A percentile compares a stretch with the other conserved stretches of the same genome.
Conservation (phyloP, 2,888 invertebrate genomes). For the Pristionchus maxplancki region DNA sequence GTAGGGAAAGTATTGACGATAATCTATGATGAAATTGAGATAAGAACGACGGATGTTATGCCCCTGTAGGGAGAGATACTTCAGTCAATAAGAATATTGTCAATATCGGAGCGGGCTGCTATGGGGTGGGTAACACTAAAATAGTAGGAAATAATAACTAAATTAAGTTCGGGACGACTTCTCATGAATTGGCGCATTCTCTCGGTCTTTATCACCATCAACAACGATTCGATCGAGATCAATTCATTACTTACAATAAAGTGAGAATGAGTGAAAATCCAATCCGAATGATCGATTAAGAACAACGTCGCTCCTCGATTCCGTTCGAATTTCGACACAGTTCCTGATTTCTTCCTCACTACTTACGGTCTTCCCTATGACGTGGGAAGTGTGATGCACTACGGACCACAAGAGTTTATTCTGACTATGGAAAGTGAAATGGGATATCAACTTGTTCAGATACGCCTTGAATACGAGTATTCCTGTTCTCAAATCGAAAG, state of each 20-base stretch:
- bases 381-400: conserved; percentile 41
- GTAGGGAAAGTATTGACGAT: not conserved
- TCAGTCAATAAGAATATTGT: not conserved
- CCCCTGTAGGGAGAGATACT: conserved; percentile 15
- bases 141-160: no score
- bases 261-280: not conserved
- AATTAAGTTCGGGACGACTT: conserved; percentile 21
- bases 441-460: no score
- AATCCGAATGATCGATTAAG: not conserved
- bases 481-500: conserved; percentile 1
- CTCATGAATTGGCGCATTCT: conserved; percentile 14
- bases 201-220: conserved; percentile 39
- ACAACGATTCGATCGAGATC: conserved; percentile 6
- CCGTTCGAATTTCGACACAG: conserved; percentile 10
- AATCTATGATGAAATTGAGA: not conserved
- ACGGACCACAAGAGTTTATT: conserved; percentile 12
- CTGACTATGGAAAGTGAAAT: no score
- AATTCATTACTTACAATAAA: not conserved
- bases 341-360: not conserved
- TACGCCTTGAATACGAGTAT: conserved; percentile 1
- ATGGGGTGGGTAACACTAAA: not conserved
- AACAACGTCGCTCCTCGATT: not conserved
- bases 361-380: conserved; percentile 8
- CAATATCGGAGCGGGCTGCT: conserved; percentile 20
- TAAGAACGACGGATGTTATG: conserved; percentile 33